These are phyloP conservation scores for Stichodactyla helianthus DNA, from an alignment of 64 coral and sea anemone species.

Conservation along the genomic window DNA sequence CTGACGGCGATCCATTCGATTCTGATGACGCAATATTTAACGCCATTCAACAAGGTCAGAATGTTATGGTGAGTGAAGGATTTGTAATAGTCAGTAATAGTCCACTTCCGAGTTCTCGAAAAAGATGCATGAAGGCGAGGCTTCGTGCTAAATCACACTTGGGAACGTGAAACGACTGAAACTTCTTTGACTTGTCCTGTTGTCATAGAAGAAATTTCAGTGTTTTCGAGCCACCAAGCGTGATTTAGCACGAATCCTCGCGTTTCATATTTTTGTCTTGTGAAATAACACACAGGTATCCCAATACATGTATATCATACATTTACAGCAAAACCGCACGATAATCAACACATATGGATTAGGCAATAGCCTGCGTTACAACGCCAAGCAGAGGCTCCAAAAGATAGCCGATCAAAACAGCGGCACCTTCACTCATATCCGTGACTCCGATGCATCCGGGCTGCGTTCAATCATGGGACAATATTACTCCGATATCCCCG, in stretches of 20 bases:
- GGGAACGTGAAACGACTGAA: too few species aligned
- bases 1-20: not conserved
- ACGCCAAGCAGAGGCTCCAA: not conserved
- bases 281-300: too few species aligned
- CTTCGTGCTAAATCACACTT: too few species aligned
- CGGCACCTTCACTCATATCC: not conserved
- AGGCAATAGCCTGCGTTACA: not conserved
- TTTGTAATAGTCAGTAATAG: too few species aligned
- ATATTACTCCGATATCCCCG: slow-evolving; percentile 3
- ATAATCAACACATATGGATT: slow-evolving; percentile 16
- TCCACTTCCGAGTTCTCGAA: too few species aligned
- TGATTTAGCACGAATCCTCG: too few species aligned
- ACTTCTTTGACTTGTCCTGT: too few species aligned
- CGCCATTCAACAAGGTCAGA: not conserved
- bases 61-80: not conserved
- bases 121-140: too few species aligned
- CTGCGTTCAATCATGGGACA: not conserved
- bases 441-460: not conserved
- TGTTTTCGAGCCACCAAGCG: too few species aligned
- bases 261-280: too few species aligned
- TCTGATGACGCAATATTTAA: not conserved
- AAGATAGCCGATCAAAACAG: not conserved
- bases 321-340: not conserved
- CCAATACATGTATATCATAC: not conserved
- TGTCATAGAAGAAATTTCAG: too few species aligned